Evolutionary conservation across 1,140 invertebrate species (phyloP), one percentile per base, ranked within the genome.

Genomic region (Hyles euphorbiae): DNA sequence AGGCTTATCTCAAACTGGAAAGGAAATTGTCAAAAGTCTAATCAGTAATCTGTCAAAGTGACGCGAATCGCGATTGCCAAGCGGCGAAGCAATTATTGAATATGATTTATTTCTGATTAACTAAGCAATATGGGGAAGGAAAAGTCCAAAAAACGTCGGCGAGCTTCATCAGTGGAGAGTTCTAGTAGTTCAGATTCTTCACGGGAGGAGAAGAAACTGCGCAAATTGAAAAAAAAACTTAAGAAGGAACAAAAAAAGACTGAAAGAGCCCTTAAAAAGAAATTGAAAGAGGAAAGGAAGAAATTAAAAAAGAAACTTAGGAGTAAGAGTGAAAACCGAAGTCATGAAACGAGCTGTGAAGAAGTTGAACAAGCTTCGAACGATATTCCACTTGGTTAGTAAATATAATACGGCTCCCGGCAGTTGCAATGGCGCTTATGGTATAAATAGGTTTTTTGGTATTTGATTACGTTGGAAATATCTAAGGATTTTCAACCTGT

Each of bases 351-450:
- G 36, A 40, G 8, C 36, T 5, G 66, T n/a, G 59, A 64, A 32
- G 70, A 63, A 11, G 62, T 51, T 8, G 60, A 40, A 68, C n/a
- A 77, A 34, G 53, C 63, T 2, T 70, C 85, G 0, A 69, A 81
- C 3, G 84, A 89, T 60, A 90, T 91, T 71, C 90, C 90, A 49
- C 76, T 91, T 64, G 90, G 90, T 90, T 63, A 59, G 36, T 4
- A 48, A 48, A 11, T 48, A 5, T 22, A 22, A 22, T 22, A 22
- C 22, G 22, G 2, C 22, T 22, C 22, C 22, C 22, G 22, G 22
- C 22, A 22, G 22, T 22, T 22, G 22, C 22, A 22, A 22, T 2
- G 22, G 22, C 22, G 22, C 22, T 22, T 22, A 22, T 22, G 22
- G 22, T 22, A 22, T 22, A 22, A 22, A 22, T 22, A 22, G 22